These are phyloP conservation scores for Yponomeuta cagnagella DNA, from an alignment of 2,888 invertebrate species.

Conservation along the genomic window DNA sequence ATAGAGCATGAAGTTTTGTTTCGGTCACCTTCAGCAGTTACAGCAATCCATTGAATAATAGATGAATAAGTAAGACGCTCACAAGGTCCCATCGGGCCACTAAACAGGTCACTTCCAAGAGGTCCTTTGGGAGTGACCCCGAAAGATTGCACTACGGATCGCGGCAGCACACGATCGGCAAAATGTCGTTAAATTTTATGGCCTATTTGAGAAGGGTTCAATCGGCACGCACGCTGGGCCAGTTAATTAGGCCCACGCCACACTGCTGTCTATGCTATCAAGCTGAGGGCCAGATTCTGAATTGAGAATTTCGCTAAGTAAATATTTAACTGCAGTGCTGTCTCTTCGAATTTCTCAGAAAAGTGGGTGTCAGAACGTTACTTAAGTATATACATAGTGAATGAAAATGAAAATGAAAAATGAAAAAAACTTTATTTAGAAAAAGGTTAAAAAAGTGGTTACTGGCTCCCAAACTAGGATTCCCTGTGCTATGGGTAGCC, in stretches of 20 bases:
- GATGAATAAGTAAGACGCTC: neutral
- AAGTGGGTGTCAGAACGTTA: too few species aligned
- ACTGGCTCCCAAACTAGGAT: too few species aligned
- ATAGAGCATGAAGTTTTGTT: too few species aligned
- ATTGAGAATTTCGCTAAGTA: too few species aligned
- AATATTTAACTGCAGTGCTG: too few species aligned
- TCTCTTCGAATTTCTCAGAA: neutral
- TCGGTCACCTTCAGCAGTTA: too few species aligned
- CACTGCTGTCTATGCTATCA: neutral
- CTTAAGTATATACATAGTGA: too few species aligned
- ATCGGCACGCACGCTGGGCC: constrained; percentile 25
- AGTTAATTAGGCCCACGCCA: neutral
- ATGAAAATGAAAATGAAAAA: too few species aligned
- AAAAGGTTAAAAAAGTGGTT: too few species aligned
- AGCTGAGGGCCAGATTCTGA: neutral
- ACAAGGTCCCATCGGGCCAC: neutral
- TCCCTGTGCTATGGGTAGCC: too few species aligned
- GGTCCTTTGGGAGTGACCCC: neutral
- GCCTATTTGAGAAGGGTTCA: constrained; percentile 46
- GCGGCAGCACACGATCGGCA: constrained; percentile 31
- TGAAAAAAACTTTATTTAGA: too few species aligned
- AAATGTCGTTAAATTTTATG: constrained; percentile 67
- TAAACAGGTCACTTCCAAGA: neutral
- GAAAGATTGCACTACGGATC: constrained; percentile 28
- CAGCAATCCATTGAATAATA: neutral